phyloP scores from a whole-genome alignment of 1,140 invertebrate species.

The Drosophila biarmipes region DNA sequence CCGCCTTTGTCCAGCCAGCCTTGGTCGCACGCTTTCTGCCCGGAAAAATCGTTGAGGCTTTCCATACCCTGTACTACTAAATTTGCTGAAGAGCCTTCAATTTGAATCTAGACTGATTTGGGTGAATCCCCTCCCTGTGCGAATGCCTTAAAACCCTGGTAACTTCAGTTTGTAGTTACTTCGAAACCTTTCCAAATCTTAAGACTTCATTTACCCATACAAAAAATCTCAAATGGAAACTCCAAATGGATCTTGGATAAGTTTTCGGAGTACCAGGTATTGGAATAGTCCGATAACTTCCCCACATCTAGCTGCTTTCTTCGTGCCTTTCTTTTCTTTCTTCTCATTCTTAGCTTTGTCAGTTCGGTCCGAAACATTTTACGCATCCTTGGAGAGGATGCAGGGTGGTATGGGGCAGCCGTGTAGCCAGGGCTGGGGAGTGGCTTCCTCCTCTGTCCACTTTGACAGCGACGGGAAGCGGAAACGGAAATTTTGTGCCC shows the following conservation, averaged over 20 bases:
- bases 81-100: no score
- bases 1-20: conserved; percentile 72
- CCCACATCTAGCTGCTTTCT: conserved; percentile 11
- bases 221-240: no score
- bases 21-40: conserved; percentile 51
- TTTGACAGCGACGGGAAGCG: conserved; percentile 77
- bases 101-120: no score
- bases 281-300: not conserved
- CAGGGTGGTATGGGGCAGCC: not conserved
- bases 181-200: no score
- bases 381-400: conserved; percentile 64
- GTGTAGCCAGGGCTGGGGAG: not conserved
- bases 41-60: not conserved
- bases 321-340: conserved; percentile 16
- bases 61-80: not conserved
- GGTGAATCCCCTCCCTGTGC: no score
- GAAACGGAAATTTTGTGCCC: conserved; percentile 81
- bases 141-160: no score
- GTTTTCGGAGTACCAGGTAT: not conserved
- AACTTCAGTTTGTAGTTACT: no score
- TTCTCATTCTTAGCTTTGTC: conserved; percentile 16
- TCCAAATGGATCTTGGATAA: no score
- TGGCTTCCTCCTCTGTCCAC: conserved; percentile 40
- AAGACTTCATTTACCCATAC: no score
- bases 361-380: conserved; percentile 69